These are phyloP conservation scores for Peromyscus californicus DNA, from an alignment of 2,113 vertebrate genomes.

Conservation along the genomic window DNA sequence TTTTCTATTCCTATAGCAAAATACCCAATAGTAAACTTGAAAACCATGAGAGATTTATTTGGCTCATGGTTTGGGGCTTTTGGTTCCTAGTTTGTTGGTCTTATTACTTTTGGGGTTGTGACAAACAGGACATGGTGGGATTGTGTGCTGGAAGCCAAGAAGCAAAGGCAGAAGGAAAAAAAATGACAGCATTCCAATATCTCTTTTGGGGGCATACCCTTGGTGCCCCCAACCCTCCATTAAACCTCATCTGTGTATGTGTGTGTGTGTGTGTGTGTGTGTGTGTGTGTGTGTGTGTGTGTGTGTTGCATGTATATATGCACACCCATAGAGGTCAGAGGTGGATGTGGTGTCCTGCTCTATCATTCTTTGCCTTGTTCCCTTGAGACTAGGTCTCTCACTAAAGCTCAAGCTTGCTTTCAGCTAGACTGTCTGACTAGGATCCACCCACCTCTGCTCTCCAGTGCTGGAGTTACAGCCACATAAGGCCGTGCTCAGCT, in stretches of 20 bases:
- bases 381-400: background rate
- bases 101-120: background rate
- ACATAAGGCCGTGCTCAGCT: background rate
- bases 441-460: background rate
- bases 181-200: background rate
- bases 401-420: background rate
- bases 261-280: background rate
- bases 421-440: background rate
- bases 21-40: background rate
- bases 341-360: background rate
- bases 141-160: background rate
- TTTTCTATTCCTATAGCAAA: background rate
- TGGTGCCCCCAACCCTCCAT: background rate
- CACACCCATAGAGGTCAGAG: background rate
- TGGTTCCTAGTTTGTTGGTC: background rate
- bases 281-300: background rate
- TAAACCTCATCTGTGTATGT: background rate
- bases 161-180: background rate
- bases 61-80: background rate
- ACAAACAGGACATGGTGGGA: background rate
- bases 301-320: background rate
- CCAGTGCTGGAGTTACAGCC: background rate
- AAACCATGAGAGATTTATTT: background rate
- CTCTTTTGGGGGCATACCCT: background rate
- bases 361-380: background rate